phyloP scores from a whole-genome alignment of 2,888 invertebrate genomes.

The Caenorhabditis japonica region DNA sequence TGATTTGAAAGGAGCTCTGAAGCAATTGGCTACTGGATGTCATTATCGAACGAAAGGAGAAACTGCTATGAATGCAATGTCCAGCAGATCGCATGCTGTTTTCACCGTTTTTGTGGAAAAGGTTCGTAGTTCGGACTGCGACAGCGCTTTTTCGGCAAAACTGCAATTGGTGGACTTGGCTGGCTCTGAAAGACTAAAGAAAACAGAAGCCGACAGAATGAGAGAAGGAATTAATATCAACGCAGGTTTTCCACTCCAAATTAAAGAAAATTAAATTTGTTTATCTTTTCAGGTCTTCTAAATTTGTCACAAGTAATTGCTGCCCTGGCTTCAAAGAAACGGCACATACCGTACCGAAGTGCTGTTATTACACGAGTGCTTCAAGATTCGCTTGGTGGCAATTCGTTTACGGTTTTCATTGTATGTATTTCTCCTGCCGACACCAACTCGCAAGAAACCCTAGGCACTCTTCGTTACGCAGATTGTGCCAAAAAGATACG shows the following conservation, averaged over 20 bases:
- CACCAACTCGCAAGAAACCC: conserved; percentile 85
- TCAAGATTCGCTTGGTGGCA: conserved; percentile 95
- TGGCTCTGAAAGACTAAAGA: conserved; percentile 94
- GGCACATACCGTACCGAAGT: conserved; percentile 96
- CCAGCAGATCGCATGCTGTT: conserved; percentile 89
- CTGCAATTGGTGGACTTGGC: conserved; percentile 96
- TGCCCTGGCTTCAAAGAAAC: conserved; percentile 88
- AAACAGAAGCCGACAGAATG: conserved; percentile 87
- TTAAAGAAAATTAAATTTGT: too few species aligned
- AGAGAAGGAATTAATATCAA: conserved; percentile 78
- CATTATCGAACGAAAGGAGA: conserved; percentile 80
- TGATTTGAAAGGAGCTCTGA: conserved; percentile 57
- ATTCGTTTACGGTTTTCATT: conserved; percentile 93
- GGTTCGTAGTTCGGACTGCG: conserved; percentile 81
- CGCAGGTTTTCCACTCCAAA: too few species aligned
- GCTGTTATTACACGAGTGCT: conserved; percentile 94
- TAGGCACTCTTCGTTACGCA: conserved; percentile 83
- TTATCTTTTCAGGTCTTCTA: conserved; percentile 83
- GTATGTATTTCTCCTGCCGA: conserved; percentile 93
- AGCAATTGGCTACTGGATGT: conserved; percentile 62
- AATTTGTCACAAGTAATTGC: conserved; percentile 99
- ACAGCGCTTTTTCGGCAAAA: conserved; percentile 85
- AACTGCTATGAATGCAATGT: conserved; percentile 97
- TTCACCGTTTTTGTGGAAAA: conserved; percentile 97
- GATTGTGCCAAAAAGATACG: conserved; percentile 85